Evolutionary conservation across 2,113 vertebrate genomes (phyloP), one percentile per base, ranked within the genome.

Genomic region (Myotis brandtii): DNA sequence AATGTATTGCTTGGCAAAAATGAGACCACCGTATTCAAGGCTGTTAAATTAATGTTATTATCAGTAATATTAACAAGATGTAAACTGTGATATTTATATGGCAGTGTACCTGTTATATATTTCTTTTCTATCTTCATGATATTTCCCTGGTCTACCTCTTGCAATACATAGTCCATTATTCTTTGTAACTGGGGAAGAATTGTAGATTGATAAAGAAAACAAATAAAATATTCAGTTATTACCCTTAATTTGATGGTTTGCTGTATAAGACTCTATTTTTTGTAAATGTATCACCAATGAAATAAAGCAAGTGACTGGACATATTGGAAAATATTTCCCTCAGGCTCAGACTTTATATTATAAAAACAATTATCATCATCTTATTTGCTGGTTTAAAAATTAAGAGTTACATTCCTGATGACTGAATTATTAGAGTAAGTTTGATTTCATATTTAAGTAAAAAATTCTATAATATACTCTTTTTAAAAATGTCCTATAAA

Each of bases 371-470:
- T n/a, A n/a, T n/a, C n/a, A n/a, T n/a, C 3, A 86, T 10, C 9
- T 50, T 66, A 85, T 64, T 83, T 83, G 40, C 25, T 81, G 62
- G 67, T 80, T 91, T 90, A 69, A 88, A 92, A 93, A 54, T 77
- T 18, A 32, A 62, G 27, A 92, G 2, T 50, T 54, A 40, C 13
- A 70, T 16, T 84, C 9, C 17, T 30, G 20, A 69, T 59, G 18
- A 87, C 0, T 48, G 70, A 90, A 80, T 70, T 91, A 84, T 9
- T 50, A 2, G 16, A 75, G 23, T 76, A 81, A 91, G 27, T 82
- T 64, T 86, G 62, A 79, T 54, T 86, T 40, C 48, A 90, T 54
- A 80, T 6, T 30, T 69, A 84, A 76, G 20, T 56, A 13, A 93
- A 25, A 67, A 79, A 69, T 56, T 73, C 64, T 50, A 46, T 17